Evolutionary conservation across 2,113 vertebrate species (phyloP).

Genomic region (Ploceus nigricollis): DNA sequence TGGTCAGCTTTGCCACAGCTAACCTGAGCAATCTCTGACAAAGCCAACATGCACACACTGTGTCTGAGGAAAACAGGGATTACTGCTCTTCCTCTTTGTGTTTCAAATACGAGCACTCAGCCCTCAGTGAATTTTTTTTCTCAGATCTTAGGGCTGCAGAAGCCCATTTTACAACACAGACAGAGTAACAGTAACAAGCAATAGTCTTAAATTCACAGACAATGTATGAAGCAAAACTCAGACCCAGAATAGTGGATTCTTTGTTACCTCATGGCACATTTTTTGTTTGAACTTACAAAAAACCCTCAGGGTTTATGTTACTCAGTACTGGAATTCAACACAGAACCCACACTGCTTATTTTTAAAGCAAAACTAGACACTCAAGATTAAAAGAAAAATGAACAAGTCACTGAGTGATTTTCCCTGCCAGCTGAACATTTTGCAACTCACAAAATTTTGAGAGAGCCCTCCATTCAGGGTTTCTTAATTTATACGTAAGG

Average conservation of each 20-base stretch:
- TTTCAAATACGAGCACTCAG: background rate
- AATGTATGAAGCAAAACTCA: background rate
- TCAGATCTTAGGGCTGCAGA: background rate
- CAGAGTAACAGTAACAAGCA: background rate
- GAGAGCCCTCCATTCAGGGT: background rate
- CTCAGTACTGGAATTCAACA: background rate
- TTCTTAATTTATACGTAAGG: background rate
- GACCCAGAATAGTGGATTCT: background rate
- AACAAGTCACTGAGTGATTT: background rate
- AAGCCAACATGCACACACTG: background rate
- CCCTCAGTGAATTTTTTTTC: background rate
- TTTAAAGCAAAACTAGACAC: conserved; percentile 1
- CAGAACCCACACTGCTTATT: background rate
- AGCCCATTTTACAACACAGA: background rate
- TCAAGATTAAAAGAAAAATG: background rate
- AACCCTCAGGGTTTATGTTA: background rate
- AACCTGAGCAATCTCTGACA: background rate
- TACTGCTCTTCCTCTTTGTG: background rate
- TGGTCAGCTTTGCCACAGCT: background rate
- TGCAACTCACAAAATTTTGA: background rate
- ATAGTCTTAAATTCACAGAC: background rate
- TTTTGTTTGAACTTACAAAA: background rate
- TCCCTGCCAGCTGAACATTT: background rate
- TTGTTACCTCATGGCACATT: background rate
- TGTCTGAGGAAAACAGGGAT: background rate